Evolutionary conservation across 2,797 vertebrate genomes (phyloP).

Genomic region (Manis pentadactyla): DNA sequence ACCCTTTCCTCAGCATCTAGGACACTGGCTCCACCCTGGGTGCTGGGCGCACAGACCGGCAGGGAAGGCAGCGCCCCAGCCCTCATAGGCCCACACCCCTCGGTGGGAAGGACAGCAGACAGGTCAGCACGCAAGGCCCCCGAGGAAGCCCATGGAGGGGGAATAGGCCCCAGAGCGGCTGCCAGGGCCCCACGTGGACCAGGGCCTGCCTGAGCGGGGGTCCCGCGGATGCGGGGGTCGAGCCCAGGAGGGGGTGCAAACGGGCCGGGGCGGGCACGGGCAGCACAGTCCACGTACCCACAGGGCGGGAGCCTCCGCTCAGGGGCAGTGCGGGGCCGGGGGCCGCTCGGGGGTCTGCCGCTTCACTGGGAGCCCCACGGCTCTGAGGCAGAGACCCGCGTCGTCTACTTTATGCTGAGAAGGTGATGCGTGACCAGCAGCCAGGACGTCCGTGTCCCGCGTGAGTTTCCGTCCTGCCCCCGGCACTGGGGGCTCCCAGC

Average conservation of each 20-base stretch:
- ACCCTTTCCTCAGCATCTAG: not conserved
- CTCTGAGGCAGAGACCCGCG: not conserved
- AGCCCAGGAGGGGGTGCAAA: not conserved
- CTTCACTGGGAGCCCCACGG: not conserved
- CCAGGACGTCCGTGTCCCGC: not conserved
- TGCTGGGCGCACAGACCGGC: too few relatives aligned
- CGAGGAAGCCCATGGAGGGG: not conserved
- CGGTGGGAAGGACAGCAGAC: not conserved
- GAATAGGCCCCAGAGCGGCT: not conserved
- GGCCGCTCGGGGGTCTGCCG: not conserved
- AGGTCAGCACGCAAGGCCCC: not conserved
- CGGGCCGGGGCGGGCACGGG: not conserved
- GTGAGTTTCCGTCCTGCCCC: accelerated
- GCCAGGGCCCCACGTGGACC: not conserved
- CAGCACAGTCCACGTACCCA: not conserved
- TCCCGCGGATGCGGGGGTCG: too few relatives aligned
- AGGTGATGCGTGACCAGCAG: not conserved
- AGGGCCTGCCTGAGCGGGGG: not conserved
- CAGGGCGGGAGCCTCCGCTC: not conserved
- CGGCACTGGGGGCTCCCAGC: accelerated
- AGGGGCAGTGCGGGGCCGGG: not conserved
- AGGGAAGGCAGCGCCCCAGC: not conserved
- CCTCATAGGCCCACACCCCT: accelerated
- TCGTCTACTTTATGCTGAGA: accelerated
- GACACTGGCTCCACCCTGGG: not conserved